Percentiles rank a stretch among this genome's conserved stretches.
phyloP scores from a whole-genome alignment of 2,113 vertebrate species.

The Pogonocichla stellata region DNA sequence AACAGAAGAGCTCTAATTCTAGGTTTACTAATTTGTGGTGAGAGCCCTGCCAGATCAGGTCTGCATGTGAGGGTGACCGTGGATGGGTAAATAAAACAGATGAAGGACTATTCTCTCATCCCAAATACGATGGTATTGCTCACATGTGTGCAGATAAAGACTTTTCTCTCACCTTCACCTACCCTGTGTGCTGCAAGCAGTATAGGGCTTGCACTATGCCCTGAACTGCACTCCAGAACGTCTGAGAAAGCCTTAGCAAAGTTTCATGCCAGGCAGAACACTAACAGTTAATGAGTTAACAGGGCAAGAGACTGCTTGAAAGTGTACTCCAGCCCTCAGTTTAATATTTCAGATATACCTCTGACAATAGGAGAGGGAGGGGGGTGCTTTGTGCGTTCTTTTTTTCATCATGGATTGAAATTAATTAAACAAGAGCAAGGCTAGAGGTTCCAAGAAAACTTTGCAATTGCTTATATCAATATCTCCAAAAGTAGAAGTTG shows the following conservation, averaged over 20 bases:
- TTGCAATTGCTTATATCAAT: not conserved
- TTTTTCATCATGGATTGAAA: not conserved
- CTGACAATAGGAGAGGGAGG: not conserved
- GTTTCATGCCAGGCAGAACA: not conserved
- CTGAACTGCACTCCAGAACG: not conserved
- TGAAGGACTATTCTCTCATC: not conserved
- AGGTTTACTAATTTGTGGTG: rapidly evolving
- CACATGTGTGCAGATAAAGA: not conserved
- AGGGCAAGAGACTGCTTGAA: not conserved
- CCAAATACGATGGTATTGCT: not conserved
- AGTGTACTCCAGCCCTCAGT: not conserved
- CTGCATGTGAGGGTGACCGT: not conserved
- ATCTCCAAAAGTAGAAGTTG: not conserved
- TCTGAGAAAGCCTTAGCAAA: not conserved
- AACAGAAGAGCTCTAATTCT: not conserved
- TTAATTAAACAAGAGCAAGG: not conserved
- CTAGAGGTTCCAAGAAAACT: not conserved
- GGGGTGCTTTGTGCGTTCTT: not conserved
- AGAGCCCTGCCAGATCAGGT: not conserved
- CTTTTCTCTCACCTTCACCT: not conserved
- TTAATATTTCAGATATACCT: not conserved
- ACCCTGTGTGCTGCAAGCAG: not conserved
- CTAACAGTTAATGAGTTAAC: not conserved
- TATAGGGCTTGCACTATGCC: not conserved
- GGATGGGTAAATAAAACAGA: not conserved